Evolutionary conservation across 2,888 invertebrate genomes (phyloP), one percentile per base, ranked within the genome.

Genomic region (Nesidiocoris tenuis): DNA sequence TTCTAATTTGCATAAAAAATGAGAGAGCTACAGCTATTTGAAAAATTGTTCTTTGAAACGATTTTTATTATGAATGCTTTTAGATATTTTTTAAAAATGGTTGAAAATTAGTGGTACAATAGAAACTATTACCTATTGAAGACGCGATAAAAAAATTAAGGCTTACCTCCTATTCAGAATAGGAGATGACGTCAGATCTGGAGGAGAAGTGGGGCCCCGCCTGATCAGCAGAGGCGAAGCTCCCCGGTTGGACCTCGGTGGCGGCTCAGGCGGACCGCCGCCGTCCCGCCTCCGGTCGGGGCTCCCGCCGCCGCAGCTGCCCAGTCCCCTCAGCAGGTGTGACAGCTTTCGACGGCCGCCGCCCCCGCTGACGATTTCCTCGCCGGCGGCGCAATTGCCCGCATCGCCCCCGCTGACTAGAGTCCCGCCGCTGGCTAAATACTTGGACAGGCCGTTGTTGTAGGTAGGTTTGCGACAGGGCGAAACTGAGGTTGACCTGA

Each of bases 401-500:
- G 3, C 54, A 9, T 39, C 72, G 25, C 24, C 23, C 5, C 57
- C 68, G 16, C 67, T 22, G 55, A 18, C 55, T 3, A 39, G 39
- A n/a, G 24, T 55, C n/a, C 55, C 66, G 70, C 77, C 39, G 59
- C 77, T 24, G 67, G 59, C 61, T 61, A 78, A 56, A 59, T 67
- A 72, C 54, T 77, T 77, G 25, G 74, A 74, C 22, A 74, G n/a
- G 2, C 67, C 75, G 59, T 76, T 76, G 39, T 78, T 78, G 68
- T 75, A 77, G 22, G 18, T 74, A 17, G 18, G n/a, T 24, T 76
- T 74, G 16, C 78, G 79, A 74, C 80, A 81, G 19, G 81, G 81
- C 23, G 81, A 81, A 17, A 81, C 79, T n/a, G 81, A 81, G 24
- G 81, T 80, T 17, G 81, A 81, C 74, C 81, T 81, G 77, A 2